phyloP scores from a whole-genome alignment of 2,888 invertebrate genomes.

The Drosophila borborema region DNA sequence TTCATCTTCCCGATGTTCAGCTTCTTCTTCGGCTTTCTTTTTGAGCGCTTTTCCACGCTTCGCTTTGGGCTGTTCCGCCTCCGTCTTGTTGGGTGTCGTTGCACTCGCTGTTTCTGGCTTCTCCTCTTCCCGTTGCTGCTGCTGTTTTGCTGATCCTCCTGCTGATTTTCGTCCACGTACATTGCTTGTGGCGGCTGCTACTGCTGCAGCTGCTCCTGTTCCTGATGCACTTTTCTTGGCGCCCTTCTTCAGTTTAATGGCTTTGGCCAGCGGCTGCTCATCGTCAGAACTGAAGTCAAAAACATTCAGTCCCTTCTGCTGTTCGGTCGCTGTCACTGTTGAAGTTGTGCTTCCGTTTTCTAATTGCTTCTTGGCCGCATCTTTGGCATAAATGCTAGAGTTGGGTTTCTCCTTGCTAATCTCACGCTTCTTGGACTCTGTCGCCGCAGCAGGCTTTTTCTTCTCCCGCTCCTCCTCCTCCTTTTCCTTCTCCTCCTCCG shows the following conservation, averaged over 20 bases:
- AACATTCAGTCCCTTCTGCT: conserved; percentile 73
- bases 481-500: conserved; percentile 19
- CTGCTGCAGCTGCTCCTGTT: conserved; percentile 10
- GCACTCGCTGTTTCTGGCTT: not conserved
- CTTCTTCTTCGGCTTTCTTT: conserved; percentile 68
- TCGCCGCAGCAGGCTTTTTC: conserved; percentile 34
- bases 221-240: conserved; percentile 53
- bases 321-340: conserved; percentile 42
- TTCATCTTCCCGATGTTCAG: conserved; percentile 40
- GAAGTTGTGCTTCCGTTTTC: conserved; percentile 62
- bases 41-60: conserved; percentile 58
- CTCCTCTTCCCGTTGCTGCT: conserved; percentile 29
- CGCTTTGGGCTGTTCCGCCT: conserved; percentile 27
- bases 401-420: conserved; percentile 69
- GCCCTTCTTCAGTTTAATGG: conserved; percentile 83
- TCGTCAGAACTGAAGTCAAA: conserved; percentile 87
- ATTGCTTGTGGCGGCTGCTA: conserved; percentile 17
- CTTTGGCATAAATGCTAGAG: conserved; percentile 68
- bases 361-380: conserved; percentile 62
- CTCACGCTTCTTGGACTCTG: conserved; percentile 30
- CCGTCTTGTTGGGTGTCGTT: conserved; percentile 22
- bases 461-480: conserved; percentile 18
- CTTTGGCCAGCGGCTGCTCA: conserved; percentile 86
- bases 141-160: conserved; percentile 46
- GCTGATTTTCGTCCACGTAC: conserved; percentile 60